Conservation (phyloP, 1,140 invertebrate species). For the Drosophila sproati region DNA sequence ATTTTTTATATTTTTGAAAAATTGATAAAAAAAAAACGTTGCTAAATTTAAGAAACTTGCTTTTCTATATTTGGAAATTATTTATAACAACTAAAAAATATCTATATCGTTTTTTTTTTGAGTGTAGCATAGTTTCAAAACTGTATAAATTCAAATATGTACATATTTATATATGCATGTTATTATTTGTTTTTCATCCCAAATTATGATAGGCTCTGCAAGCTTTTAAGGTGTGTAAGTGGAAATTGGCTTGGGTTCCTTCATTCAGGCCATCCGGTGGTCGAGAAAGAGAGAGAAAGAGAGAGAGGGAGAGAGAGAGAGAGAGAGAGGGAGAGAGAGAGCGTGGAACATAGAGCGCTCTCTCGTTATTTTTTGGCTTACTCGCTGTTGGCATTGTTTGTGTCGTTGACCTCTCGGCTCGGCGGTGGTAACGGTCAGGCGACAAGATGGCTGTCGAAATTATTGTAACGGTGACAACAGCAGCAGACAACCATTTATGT, state of each 20-base stretch:
- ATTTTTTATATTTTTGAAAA: too few relatives aligned
- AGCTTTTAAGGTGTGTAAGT: too few relatives aligned
- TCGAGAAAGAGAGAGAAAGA: neutral
- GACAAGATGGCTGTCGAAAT: constrained; percentile 53
- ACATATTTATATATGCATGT: too few relatives aligned
- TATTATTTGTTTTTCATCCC: too few relatives aligned
- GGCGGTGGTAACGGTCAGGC: constrained; percentile 12
- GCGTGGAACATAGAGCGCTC: too few relatives aligned
- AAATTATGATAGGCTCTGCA: neutral
- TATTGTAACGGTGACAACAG: constrained; percentile 46
- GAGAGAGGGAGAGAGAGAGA: neutral
- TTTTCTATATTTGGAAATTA: too few relatives aligned
- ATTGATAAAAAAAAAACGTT: too few relatives aligned
- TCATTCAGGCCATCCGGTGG: constrained; percentile 8
- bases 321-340: neutral
- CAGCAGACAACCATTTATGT: constrained; percentile 19
- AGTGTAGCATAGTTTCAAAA: too few relatives aligned
- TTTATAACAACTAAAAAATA: too few relatives aligned
- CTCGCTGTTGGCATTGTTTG: constrained; percentile 16
- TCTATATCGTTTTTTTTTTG: too few relatives aligned
- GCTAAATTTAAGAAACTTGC: too few relatives aligned
- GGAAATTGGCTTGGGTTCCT: neutral
- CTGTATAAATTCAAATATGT: too few relatives aligned
- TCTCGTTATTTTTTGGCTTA: constrained; percentile 10
- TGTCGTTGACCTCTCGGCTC: constrained; percentile 12